Base-by-base conservation (phyloP, 2,888 invertebrate species). In the Bugula neritina region DNA sequence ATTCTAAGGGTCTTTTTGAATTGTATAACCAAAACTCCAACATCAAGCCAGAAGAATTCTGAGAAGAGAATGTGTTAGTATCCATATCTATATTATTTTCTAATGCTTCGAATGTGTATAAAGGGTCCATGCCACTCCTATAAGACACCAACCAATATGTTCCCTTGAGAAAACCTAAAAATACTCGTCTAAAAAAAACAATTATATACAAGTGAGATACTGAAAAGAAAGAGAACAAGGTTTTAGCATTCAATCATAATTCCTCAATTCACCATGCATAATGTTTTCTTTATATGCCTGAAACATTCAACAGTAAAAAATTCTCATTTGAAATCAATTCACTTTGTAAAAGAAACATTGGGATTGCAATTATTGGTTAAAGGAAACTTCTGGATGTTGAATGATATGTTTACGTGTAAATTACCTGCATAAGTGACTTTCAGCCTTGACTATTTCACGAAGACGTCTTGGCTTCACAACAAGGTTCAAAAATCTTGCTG, bases 91-190 rank as follows among this genome's bases (percentile, higher is more conserved):
- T 27, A 3, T 25, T 10, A 21, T 25, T 25, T 3, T 25, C 31
- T 25, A 57, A 57, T 57, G 57, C 23, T 23, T 21, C 25, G 13
- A 57, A n/a, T 10, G 57, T n/a, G 57, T 57, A 23, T 25, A 23
- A 21, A 57, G 21, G 25, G 10, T 63, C 25, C 29, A 2, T 25
- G 63, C 27, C 3, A 63, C 10, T 31, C 5, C 27, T 21, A 34
- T 63, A 63, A 5, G 63, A 63, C 13, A 63, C 31, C 2, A 63
- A 27, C 63, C 63, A 63, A 27, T 63, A 34, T 13, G 25, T 63
- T 13, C 63, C 63, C n/a, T 63, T 63, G 27, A 63, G 63, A n/a
- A 63, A 63, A 3, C 63, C 63, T n/a, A 63, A 63, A 31, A 63
- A 63, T 13, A 63, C 31, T 29, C 63, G 10, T 31, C 63, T 63